Evolutionary conservation across 2,888 invertebrate species (phyloP).

Genomic region (Caenorhabditis afra): DNA sequence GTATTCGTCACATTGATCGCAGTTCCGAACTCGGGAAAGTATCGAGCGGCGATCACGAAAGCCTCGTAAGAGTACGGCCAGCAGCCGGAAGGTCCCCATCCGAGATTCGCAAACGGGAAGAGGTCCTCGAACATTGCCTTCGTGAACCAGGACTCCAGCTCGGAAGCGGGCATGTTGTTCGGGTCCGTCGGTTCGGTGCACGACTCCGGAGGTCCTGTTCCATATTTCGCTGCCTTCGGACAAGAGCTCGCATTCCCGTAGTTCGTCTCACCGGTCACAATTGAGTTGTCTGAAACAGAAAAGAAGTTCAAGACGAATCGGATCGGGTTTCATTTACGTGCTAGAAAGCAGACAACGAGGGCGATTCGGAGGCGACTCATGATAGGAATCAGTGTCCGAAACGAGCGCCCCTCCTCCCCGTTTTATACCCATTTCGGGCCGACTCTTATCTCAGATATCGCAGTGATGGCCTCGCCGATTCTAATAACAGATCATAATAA

Average conservation of each 20-base stretch:
- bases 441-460: conserved; percentile 34
- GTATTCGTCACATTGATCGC: conserved; percentile 66
- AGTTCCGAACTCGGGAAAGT: conserved; percentile 76
- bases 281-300: conserved; percentile 51
- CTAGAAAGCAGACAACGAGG: conserved; percentile 22
- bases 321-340: conserved; percentile 11
- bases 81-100: conserved; percentile 75
- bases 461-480: conserved; percentile 11
- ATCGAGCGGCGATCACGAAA: conserved; percentile 74
- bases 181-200: conserved; percentile 72
- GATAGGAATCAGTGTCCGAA: conserved; percentile 1
- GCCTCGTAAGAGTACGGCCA: conserved; percentile 77
- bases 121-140: conserved; percentile 74
- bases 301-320: too few species aligned
- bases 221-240: conserved; percentile 63
- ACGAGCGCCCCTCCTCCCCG: neutral
- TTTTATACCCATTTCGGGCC: conserved; percentile 43
- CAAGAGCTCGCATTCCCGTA: conserved; percentile 58
- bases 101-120: conserved; percentile 76
- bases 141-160: conserved; percentile 74
- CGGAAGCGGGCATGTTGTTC: conserved; percentile 66
- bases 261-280: conserved; percentile 26
- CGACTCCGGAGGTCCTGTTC: conserved; percentile 64
- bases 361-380: conserved; percentile 29
- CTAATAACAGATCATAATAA: conserved; percentile 18